Conservation (phyloP, 2,113 vertebrate genomes). For the Alaudala cheleensis region DNA sequence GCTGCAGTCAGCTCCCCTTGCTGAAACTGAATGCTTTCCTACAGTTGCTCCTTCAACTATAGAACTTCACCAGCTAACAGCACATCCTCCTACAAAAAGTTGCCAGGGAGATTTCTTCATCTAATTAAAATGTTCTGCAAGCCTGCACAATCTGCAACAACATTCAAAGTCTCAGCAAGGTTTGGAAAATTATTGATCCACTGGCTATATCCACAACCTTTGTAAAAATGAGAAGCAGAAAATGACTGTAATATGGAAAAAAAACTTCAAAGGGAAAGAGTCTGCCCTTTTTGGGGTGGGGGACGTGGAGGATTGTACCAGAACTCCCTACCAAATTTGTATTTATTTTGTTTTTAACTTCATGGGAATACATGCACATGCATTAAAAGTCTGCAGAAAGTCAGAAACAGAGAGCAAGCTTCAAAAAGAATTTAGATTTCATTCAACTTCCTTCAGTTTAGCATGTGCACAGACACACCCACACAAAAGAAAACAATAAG, state of each 20-base stretch:
- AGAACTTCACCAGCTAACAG: neutral
- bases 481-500: neutral
- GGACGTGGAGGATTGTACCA: neutral
- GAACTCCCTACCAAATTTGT: neutral
- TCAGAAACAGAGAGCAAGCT: neutral
- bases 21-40: neutral
- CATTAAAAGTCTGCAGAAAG: neutral
- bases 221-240: neutral
- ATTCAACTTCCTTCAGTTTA: neutral
- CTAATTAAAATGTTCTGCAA: neutral
- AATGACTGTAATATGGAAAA: neutral
- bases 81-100: neutral
- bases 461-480: accelerated
- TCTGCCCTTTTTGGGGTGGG: accelerated
- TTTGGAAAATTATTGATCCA: neutral
- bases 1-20: neutral
- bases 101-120: neutral
- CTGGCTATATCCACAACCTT: neutral
- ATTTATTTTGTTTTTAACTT: neutral
- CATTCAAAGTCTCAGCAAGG: neutral
- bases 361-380: neutral
- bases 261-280: neutral
- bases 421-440: neutral
- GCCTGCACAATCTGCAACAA: neutral
- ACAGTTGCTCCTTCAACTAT: neutral